Evolutionary conservation across 2,888 invertebrate genomes (phyloP).

Genomic region (Plagodis pulveraria): DNA sequence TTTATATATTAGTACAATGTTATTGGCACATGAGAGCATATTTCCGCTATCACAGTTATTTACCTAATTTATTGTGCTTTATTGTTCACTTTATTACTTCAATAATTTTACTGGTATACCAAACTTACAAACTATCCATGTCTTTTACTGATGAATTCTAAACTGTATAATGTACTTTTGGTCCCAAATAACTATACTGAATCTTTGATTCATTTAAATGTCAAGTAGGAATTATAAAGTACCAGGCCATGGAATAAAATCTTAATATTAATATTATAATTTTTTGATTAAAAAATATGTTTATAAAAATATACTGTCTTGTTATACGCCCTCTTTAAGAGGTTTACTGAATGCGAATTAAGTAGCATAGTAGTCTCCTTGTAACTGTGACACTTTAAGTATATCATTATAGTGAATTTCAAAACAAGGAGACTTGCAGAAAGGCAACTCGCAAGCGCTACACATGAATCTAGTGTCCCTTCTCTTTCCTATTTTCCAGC

Average conservation of each 20-base stretch:
- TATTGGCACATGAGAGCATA: conserved; percentile 69
- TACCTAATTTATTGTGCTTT: conserved; percentile 66
- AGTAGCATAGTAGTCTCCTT: conserved; percentile 77
- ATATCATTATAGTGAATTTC: conserved; percentile 79
- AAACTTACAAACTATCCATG: conserved; percentile 34
- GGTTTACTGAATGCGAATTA: conserved; percentile 48
- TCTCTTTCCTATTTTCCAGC: conserved; percentile 79
- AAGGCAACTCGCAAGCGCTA: conserved; percentile 77
- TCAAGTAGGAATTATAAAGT: conserved; percentile 35
- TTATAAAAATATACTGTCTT: conserved; percentile 44
- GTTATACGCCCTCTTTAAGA: conserved; percentile 49
- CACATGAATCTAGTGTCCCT: conserved; percentile 82
- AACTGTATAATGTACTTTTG: conserved; percentile 34
- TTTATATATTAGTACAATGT: conserved; percentile 32
- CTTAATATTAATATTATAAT: conserved; percentile 6
- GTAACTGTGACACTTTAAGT: conserved; percentile 74
- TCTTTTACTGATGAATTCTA: background rate
- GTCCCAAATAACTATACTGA: conserved; percentile 50
- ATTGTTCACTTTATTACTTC: conserved; percentile 51
- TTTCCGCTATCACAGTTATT: conserved; percentile 72
- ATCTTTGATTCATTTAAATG: conserved; percentile 56
- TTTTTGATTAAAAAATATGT: conserved; percentile 30
- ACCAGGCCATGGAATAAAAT: conserved; percentile 29
- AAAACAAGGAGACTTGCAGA: conserved; percentile 81
- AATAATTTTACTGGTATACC: conserved; percentile 38